Evolutionary conservation across 2,888 invertebrate genomes (phyloP).

Genomic region (Xanthia icteritia): DNA sequence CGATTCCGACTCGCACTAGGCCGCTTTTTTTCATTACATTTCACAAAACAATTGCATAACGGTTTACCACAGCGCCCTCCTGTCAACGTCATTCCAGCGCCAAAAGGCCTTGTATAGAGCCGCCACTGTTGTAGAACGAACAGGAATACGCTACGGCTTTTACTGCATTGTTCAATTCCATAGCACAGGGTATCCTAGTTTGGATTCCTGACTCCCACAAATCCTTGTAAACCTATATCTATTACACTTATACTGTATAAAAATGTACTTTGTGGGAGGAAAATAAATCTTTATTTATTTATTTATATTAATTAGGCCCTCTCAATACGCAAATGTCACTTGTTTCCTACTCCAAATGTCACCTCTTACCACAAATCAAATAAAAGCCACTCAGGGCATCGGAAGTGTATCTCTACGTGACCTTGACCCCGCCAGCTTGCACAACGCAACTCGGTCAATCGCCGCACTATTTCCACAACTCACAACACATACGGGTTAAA

Average conservation of each 20-base stretch:
- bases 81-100: not conserved
- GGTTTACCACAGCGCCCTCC: not conserved
- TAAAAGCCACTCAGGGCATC: conserved; percentile 4
- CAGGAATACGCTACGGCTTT: not conserved
- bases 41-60: not conserved
- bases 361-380: not conserved
- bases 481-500: conserved; percentile 12
- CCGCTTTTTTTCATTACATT: not conserved
- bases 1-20: too few species aligned
- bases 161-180: not conserved
- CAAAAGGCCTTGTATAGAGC: not conserved
- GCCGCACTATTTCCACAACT: conserved; percentile 33
- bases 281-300: too few species aligned
- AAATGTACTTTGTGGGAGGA: too few species aligned
- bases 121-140: too few species aligned
- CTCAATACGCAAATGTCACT: not conserved
- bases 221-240: too few species aligned
- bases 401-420: conserved; percentile 37
- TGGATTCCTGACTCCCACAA: too few species aligned
- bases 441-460: conserved; percentile 55
- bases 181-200: too few species aligned
- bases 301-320: too few species aligned
- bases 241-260: too few species aligned
- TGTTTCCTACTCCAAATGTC: not conserved
- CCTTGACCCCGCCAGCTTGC: conserved; percentile 60